Evolutionary conservation across 2,888 invertebrate species (phyloP), one percentile per base, ranked within the genome.

Genomic region (Thysanoteuthis rhombus): DNA sequence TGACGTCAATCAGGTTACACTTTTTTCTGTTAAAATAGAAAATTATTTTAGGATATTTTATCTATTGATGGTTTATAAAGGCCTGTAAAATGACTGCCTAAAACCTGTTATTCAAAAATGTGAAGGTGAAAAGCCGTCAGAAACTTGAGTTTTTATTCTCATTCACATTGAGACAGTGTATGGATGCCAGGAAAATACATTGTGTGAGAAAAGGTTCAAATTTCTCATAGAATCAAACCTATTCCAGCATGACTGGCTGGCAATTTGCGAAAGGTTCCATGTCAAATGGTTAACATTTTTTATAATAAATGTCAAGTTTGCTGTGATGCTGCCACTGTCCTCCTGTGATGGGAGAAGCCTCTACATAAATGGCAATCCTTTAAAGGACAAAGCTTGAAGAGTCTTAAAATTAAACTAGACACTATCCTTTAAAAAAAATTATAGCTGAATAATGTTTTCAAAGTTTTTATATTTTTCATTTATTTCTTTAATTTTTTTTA

Each of bases 141-240:
- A 42, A 42, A 25, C 25, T 52, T 52, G 5, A 4, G 5, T 52
- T 52, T 25, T 52, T 52, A 25, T 52, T 52, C 25, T 25, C 25
- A 5, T 52, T 52, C 25, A 52, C 52, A 52, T 52, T 52, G 52
- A 28, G 52, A 52, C 8, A 12, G 19, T 75, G 12, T n/a, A 75
- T 75, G 12, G 75, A n/a, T 75, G 75, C 16, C 75, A 75, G n/a
- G n/a, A n/a, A 75, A 75, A 75, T 75, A 75, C 19, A 36, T n/a
- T n/a, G 75, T 75, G 75, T 75, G 36, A 75, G 75, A 75, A 75
- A 75, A 36, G 75, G n/a, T 75, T 75, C 16, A 75, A 36, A 75
- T 75, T 75, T 75, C 75, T n/a, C 75, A 75, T n/a, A 75, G n/a
- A 75, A 75, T 75, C 75, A 75, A 75, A 75, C n/a, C 75, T 75